Base-by-base conservation (phyloP, 2,888 invertebrate genomes). In the Tholera decimalis region DNA sequence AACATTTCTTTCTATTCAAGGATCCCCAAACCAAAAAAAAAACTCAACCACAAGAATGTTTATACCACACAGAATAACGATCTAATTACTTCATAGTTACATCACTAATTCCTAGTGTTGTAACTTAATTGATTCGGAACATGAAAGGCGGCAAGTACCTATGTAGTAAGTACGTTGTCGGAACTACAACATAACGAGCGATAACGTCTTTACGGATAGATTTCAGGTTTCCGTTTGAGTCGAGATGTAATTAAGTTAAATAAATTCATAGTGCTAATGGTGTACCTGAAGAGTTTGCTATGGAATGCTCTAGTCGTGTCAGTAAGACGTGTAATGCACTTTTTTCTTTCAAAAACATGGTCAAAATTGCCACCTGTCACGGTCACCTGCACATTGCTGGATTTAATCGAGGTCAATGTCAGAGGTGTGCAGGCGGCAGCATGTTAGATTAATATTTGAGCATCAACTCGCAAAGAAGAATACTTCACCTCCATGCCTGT, bases 51-150 rank as follows among this genome's bases (percentile, higher is more conserved):
- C 8, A 44, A 33, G 1, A 64, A 61, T 37, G n/a, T 18, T 20
- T 50, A 39, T 13, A n/a, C 41, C 39, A 37, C 18, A 35, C 26
- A 9, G 28, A 58, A 58, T 58, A 44, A 24, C 30, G 18, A 37
- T 33, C 26, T 54, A 75, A 70, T 70, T 54, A 75, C 41, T 65
- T 60, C 47, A 65, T 26, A 62, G 43, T 77, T 70, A 65, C 69
- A 55, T 30, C 26, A 62, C 59, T 61, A 64, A 59, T 53, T 37
- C 33, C 47, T 24, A 61, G 53, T 69, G 59, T 61, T 70, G 63
- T 65, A 79, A 66, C 59, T 37, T 74, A 83, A 81, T 83, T 81
- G 69, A 71, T 74, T 71, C 55, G 41, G 53, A 80, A 73, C 83
- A 83, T 69, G 81, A 63, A 77, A 83, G 56, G 59, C 66, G 56